These are phyloP conservation scores for Spialia ferax DNA, from an alignment of 2,888 invertebrate genomes.

Conservation along the genomic window DNA sequence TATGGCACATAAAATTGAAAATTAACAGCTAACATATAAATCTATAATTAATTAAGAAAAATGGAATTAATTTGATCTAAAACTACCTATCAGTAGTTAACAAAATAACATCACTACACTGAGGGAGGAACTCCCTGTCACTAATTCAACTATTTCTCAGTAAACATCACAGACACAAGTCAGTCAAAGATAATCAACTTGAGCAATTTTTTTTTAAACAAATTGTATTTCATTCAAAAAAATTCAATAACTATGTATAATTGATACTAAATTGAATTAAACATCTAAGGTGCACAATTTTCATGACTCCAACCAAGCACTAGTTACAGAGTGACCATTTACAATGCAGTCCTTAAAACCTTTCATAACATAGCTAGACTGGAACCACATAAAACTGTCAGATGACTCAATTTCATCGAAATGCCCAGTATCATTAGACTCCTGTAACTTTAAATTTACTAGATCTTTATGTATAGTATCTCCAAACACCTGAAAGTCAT, in stretches of 20 bases:
- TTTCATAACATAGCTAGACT: slow-evolving; percentile 83
- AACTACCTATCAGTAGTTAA: too few species aligned
- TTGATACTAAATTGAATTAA: slow-evolving; percentile 21
- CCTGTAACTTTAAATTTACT: slow-evolving; percentile 50
- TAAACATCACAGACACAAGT: slow-evolving; percentile 3
- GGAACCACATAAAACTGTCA: slow-evolving; percentile 77
- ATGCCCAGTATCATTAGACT: slow-evolving; percentile 50
- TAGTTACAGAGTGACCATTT: slow-evolving; percentile 83
- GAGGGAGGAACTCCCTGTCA: too few species aligned
- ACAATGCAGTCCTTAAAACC: slow-evolving; percentile 87
- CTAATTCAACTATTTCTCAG: not conserved
- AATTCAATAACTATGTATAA: not conserved
- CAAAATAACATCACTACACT: not conserved
- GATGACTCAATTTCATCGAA: slow-evolving; percentile 72
- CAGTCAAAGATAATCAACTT: slow-evolving; percentile 16
- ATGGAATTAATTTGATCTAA: not conserved
- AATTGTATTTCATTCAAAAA: slow-evolving; percentile 30
- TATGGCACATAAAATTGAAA: not conserved
- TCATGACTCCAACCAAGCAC: slow-evolving; percentile 74
- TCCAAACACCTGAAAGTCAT: slow-evolving; percentile 74
- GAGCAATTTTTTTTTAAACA: slow-evolving; percentile 9
- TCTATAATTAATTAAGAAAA: not conserved
- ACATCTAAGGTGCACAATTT: slow-evolving; percentile 9
- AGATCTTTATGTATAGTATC: slow-evolving; percentile 60
- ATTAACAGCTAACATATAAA: not conserved